Conservation (phyloP, 2,888 invertebrate species). For the Drosophila maculinotata region DNA sequence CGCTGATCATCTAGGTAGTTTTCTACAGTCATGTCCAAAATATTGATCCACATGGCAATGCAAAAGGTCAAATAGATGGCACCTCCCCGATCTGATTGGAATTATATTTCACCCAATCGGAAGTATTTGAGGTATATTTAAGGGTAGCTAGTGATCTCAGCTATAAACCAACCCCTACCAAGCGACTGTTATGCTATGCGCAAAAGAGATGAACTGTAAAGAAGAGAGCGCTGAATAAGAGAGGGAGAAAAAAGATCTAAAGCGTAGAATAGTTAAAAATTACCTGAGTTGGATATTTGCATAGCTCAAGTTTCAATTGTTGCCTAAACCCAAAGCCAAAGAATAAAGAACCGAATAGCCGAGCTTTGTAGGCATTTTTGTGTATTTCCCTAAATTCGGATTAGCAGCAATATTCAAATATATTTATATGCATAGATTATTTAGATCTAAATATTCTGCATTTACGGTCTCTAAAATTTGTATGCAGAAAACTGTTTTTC, state of each 20-base stretch:
- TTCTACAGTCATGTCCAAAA: conserved; percentile 60
- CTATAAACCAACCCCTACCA: conserved; percentile 53
- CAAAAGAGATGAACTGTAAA: conserved; percentile 7
- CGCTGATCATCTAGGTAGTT: conserved; percentile 3
- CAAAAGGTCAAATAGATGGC: conserved; percentile 59
- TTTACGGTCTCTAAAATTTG: too few relatives aligned
- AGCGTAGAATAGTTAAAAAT: neutral
- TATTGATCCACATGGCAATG: conserved; percentile 17
- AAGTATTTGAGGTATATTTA: neutral
- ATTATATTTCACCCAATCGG: conserved; percentile 48
- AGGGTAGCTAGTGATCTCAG: conserved; percentile 60
- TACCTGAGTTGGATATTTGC: conserved; percentile 12
- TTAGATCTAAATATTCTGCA: too few relatives aligned
- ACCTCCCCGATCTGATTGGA: conserved; percentile 73
- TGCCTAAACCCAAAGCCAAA: neutral
- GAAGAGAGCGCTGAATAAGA: neutral
- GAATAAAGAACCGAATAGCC: neutral
- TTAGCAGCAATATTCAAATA: too few relatives aligned
- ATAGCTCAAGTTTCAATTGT: conserved; percentile 23
- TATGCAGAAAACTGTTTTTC: too few relatives aligned
- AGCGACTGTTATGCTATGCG: neutral
- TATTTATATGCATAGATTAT: too few relatives aligned
- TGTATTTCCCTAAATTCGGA: neutral
- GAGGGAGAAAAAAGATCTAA: neutral
- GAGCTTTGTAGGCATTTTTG: neutral